These are phyloP conservation scores for Heteronetta atricapilla DNA, from an alignment of 2,113 vertebrate genomes.

Conservation along the genomic window DNA sequence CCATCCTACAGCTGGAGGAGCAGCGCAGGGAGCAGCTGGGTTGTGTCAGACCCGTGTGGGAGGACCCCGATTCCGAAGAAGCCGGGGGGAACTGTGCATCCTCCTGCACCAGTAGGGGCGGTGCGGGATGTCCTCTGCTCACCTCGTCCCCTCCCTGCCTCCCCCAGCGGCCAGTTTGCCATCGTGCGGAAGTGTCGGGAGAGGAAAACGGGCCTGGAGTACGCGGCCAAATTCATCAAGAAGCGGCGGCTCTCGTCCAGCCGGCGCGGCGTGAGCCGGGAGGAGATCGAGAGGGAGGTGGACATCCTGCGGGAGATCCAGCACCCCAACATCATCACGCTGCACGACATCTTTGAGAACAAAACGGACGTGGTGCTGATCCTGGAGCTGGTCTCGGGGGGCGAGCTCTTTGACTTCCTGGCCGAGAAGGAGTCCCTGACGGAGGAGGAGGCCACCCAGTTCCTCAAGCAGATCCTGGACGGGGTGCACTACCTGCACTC, in stretches of 20 bases:
- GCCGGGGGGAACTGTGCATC: fast-evolving
- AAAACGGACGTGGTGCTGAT: constrained; percentile 97
- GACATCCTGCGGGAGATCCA: constrained; percentile 95
- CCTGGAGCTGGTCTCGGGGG: constrained; percentile 94
- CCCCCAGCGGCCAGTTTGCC: constrained; percentile 90
- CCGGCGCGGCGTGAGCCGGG: constrained; percentile 92
- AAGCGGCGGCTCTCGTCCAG: constrained; percentile 94
- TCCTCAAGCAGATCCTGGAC: constrained; percentile 96
- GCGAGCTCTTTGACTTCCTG: constrained; percentile 96
- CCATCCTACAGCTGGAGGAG: not conserved
- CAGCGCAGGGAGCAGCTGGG: fast-evolving
- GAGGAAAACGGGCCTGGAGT: constrained; percentile 83
- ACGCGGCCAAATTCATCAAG: constrained; percentile 97
- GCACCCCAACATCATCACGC: constrained; percentile 97
- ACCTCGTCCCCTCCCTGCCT: fast-evolving
- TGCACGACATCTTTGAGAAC: constrained; percentile 98
- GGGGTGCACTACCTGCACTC: constrained; percentile 95
- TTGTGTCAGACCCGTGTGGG: fast-evolving
- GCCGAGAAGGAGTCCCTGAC: constrained; percentile 96
- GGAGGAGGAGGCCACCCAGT: constrained; percentile 96
- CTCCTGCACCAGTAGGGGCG: fast-evolving
- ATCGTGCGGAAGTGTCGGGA: constrained; percentile 94
- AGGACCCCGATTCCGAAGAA: fast-evolving
- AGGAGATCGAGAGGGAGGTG: constrained; percentile 97
- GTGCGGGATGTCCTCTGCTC: not conserved